These are phyloP conservation scores for Pocillopora grandis DNA, from an alignment of 92 coral and sea anemone genomes.

Conservation along the genomic window DNA sequence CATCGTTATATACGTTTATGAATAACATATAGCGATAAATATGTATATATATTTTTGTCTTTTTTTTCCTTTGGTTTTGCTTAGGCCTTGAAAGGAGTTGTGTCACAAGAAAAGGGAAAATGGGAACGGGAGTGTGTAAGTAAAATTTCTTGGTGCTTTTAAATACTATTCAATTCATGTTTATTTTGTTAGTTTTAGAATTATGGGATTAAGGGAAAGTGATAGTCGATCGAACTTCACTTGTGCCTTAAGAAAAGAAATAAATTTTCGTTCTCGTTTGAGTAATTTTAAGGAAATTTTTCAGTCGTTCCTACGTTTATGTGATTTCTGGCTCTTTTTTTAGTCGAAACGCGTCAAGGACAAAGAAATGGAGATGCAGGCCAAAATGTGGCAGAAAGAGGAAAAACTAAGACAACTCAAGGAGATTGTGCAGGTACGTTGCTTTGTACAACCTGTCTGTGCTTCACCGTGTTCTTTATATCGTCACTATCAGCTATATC, in stretches of 20 bases:
- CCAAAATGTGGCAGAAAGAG: constrained; percentile 91
- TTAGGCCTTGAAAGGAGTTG: constrained; percentile 94
- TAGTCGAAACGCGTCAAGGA: constrained; percentile 92
- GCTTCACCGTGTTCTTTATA: not conserved
- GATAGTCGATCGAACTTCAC: too few species aligned
- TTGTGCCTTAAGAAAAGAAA: not conserved
- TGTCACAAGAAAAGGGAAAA: constrained; percentile 90
- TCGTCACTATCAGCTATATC: not conserved
- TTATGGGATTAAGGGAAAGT: too few species aligned
- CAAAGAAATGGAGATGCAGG: constrained; percentile 95
- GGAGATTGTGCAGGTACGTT: constrained; percentile 88
- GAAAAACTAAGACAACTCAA: constrained; percentile 94
- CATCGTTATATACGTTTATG: too few species aligned
- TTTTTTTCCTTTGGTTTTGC: not conserved
- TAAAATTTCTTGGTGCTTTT: not conserved
- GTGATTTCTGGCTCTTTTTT: not conserved
- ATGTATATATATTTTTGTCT: not conserved
- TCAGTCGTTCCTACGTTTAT: not conserved
- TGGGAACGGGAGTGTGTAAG: constrained; percentile 98
- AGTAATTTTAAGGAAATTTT: not conserved
- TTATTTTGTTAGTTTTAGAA: not conserved
- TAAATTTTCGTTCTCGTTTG: not conserved
- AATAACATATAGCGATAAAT: too few species aligned
- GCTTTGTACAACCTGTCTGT: not conserved
- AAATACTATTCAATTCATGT: not conserved